Base-by-base conservation (phyloP, 2,888 invertebrate species). In the Dioctria rufipes region DNA sequence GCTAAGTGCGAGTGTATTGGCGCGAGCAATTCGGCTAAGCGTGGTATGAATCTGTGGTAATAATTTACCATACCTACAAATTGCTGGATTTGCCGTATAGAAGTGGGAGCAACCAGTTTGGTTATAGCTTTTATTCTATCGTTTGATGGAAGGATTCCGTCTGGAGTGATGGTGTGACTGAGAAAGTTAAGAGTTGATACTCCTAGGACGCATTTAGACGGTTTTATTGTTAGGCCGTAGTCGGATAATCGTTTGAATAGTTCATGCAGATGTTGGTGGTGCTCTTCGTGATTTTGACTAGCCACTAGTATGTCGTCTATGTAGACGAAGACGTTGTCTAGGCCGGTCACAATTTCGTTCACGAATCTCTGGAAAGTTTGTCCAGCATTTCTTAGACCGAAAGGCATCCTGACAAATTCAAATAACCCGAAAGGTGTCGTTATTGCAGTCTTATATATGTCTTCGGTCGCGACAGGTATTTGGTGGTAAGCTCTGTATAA, bases 391-490 rank as follows among this genome's bases (percentile, higher is more conserved):
- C 61, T 5, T 9, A 83, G 66, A 3, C 82, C 82, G 37, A 81
- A 81, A 42, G 82, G 81, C 82, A 83, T 83, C 13, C 54, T 75
- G n/a, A 13, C 69, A 58, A 83, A 82, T 39, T 84, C 81, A n/a
- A 69, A 83, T 3, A 82, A 51, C 6, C 82, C 82, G 25, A 25
- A 25, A 25, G 25, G 25, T 25, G 25, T 25, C 25, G 25, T 25
- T 25, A 25, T 25, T 0, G 86, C 88, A 2, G 87, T 87, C 78
- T 88, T 86, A 5, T 77, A 83, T 4, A 87, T 82, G 78, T 87
- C 85, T 2, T 81, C 84, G 2, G 82, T 81, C 1, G 67, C 73
- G 5, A 87, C 83, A 3, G 85, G 85, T 13, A 88, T 79, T 8
- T 71, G 81, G 25, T 81, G 81, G 40, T 40, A 81, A 0, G 85